Conservation (phyloP, 1,140 invertebrate genomes). For the Druon quercuslanigerum region DNA sequence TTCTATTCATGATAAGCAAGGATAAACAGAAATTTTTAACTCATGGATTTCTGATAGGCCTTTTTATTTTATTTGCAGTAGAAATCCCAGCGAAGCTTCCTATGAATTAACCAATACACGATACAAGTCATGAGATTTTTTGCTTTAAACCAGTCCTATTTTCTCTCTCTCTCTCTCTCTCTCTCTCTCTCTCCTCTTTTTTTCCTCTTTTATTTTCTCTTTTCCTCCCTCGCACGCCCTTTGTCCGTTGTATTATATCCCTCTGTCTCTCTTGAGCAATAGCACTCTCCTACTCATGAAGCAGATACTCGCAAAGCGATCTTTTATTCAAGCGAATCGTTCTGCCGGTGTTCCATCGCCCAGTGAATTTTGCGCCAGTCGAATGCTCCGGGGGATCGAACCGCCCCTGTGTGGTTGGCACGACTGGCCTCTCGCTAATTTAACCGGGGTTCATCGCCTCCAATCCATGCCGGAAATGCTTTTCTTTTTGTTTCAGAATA, state of each 20-base stretch:
- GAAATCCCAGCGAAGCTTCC: slow-evolving; percentile 44
- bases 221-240: slow-evolving; percentile 31
- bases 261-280: not conserved
- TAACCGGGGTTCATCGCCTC: slow-evolving; percentile 6
- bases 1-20: slow-evolving; percentile 42
- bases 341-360: slow-evolving; percentile 13
- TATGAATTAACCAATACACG: slow-evolving; percentile 66
- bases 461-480: not conserved
- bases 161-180: slow-evolving; percentile 42
- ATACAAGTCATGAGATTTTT: slow-evolving; percentile 53
- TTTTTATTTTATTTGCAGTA: slow-evolving; percentile 33
- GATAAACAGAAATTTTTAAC: slow-evolving; percentile 46
- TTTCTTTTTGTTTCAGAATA: slow-evolving; percentile 9
- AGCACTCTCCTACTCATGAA: not conserved
- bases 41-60: slow-evolving; percentile 35
- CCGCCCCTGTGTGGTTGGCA: slow-evolving; percentile 9
- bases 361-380: slow-evolving; percentile 23
- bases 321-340: slow-evolving; percentile 28
- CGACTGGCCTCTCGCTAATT: slow-evolving; percentile 23
- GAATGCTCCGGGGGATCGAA: slow-evolving; percentile 20
- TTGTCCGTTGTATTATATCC: not conserved
- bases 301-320: slow-evolving; percentile 25
- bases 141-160: slow-evolving; percentile 45
- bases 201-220: slow-evolving; percentile 35
- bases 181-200: slow-evolving; percentile 37